Conservation (phyloP, 1,140 invertebrate species). For the Bombyx mandarina region DNA sequence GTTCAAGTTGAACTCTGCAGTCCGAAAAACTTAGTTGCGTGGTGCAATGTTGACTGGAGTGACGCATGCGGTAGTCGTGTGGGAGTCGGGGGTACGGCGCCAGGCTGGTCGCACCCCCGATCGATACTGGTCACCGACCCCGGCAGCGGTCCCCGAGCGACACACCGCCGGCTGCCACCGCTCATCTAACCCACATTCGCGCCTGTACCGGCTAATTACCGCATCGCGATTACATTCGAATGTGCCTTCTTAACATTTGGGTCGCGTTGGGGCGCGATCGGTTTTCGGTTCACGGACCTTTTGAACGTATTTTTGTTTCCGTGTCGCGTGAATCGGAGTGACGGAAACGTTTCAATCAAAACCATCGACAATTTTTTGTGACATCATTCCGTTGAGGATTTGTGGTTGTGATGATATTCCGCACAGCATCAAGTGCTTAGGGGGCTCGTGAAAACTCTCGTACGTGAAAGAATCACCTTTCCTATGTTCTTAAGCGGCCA, state of each 20-base stretch:
- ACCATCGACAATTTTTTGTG: no score
- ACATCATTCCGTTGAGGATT: no score
- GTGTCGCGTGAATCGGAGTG: no score
- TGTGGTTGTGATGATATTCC: no score
- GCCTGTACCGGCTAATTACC: constrained; percentile 33
- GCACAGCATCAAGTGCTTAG: no score
- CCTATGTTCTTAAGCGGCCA: constrained; percentile 53
- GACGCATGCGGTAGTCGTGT: constrained; percentile 53
- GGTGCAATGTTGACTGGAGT: constrained; percentile 28
- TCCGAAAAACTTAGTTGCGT: no score
- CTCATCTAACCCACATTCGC: constrained; percentile 60
- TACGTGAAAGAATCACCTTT: constrained; percentile 25
- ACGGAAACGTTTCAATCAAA: no score
- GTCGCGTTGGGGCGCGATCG: constrained; percentile 16
- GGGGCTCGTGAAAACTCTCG: constrained; percentile 18
- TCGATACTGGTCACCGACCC: constrained; percentile 64
- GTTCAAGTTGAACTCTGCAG: no score
- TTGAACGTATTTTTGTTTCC: no score
- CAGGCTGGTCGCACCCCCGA: constrained; percentile 35
- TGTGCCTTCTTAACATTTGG: constrained; percentile 31
- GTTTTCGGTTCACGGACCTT: no score
- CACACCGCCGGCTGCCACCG: constrained; percentile 45
- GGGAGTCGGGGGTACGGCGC: constrained; percentile 31
- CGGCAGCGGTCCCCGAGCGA: constrained; percentile 37
- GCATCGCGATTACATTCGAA: constrained; percentile 31